A percentile compares a stretch with the other conserved stretches of the same genome.
phyloP scores from a whole-genome alignment of 2,888 invertebrate genomes.

The Lissonota sp. region DNA sequence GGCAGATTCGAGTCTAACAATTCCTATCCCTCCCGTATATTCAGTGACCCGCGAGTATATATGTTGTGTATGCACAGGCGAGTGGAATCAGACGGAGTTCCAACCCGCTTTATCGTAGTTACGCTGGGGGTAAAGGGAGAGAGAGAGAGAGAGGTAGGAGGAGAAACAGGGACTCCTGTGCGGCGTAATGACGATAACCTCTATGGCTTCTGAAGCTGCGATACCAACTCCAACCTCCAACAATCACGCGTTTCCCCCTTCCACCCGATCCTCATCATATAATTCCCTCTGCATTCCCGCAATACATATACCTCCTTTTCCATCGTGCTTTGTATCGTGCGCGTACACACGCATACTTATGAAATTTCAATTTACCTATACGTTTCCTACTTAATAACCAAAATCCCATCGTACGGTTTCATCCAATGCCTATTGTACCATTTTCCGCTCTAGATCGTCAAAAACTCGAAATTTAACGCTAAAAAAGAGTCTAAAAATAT shows the following conservation, averaged over 20 bases:
- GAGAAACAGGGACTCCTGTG: conserved; percentile 72
- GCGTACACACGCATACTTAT: conserved; percentile 25
- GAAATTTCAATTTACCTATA: conserved; percentile 39
- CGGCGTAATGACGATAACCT: conserved; percentile 80
- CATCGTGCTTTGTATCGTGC: conserved; percentile 41
- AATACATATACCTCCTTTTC: conserved; percentile 24
- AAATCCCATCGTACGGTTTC: conserved; percentile 19
- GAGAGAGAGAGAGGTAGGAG: conserved; percentile 32
- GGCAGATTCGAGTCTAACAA: conserved; percentile 50
- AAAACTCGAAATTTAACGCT: neutral
- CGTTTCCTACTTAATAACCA: neutral
- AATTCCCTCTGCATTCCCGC: conserved; percentile 28
- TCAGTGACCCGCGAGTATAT: conserved; percentile 42
- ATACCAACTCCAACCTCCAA: conserved; percentile 66
- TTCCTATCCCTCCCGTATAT: conserved; percentile 45
- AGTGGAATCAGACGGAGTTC: conserved; percentile 46
- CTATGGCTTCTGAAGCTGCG: conserved; percentile 76
- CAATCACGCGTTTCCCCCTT: conserved; percentile 34
- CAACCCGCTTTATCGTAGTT: conserved; percentile 52
- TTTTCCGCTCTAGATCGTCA: conserved; percentile 6
- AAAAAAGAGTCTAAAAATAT: too few species aligned
- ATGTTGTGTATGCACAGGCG: conserved; percentile 31
- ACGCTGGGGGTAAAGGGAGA: conserved; percentile 8
- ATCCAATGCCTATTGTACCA: conserved; percentile 49
- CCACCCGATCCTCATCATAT: conserved; percentile 25